Percentiles rank a stretch among this genome's conserved stretches.
Evolutionary conservation across 2,888 invertebrate species (phyloP).

Genomic region (Pseudococcus viburni): DNA sequence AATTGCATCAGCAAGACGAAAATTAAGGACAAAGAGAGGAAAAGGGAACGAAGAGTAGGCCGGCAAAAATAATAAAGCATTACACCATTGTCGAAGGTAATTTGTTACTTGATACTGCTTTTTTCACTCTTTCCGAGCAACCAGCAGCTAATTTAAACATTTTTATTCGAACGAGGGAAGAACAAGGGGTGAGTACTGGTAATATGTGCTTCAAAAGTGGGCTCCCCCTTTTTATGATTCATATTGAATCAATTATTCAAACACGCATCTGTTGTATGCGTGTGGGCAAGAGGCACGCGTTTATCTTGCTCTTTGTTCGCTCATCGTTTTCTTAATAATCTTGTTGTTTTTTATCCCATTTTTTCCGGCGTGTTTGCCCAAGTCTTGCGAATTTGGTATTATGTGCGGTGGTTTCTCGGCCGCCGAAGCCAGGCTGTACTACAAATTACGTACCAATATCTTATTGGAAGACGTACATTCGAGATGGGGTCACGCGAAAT

Average conservation of each 20-base stretch:
- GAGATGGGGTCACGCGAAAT: no score
- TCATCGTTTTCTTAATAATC: constrained; percentile 37
- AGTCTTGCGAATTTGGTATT: neutral
- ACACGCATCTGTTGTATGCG: constrained; percentile 68
- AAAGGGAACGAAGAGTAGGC: neutral
- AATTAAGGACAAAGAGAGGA: neutral
- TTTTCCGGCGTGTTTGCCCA: neutral
- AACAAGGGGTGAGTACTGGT: constrained; percentile 46
- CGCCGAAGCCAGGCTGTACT: no score
- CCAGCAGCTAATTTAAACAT: constrained; percentile 66
- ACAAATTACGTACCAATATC: neutral
- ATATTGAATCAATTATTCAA: constrained; percentile 69
- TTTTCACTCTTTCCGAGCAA: constrained; percentile 44
- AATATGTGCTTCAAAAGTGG: constrained; percentile 52
- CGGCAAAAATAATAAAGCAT: constrained; percentile 65
- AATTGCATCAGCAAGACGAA: constrained; percentile 43
- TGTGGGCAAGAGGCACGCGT: constrained; percentile 64
- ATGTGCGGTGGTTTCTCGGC: neutral
- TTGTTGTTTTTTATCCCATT: constrained; percentile 20
- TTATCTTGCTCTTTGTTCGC: constrained; percentile 50
- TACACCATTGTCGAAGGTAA: constrained; percentile 66
- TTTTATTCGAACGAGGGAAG: constrained; percentile 58
- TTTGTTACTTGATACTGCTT: constrained; percentile 64
- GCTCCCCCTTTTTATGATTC: constrained; percentile 68
- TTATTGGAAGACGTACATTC: neutral